phyloP scores from a whole-genome alignment of 2,113 vertebrate genomes.

The Aix galericulata region DNA sequence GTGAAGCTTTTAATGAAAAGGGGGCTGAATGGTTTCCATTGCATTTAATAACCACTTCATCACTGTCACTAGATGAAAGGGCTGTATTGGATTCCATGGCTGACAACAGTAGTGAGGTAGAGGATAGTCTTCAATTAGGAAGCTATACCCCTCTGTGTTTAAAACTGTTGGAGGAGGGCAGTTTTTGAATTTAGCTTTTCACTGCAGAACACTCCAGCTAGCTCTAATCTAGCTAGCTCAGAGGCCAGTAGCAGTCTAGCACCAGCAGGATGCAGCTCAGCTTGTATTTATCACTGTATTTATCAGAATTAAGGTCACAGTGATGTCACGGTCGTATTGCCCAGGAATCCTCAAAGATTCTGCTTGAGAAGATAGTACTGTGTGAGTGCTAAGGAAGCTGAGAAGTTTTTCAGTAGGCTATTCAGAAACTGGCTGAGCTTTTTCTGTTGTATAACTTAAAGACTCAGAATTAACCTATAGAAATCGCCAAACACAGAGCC shows the following conservation, averaged over 20 bases:
- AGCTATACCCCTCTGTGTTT: not conserved
- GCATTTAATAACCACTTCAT: slow-evolving; percentile 58
- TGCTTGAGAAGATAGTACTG: not conserved
- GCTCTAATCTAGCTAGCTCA: not conserved
- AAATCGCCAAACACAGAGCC: not conserved
- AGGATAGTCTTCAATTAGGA: not conserved
- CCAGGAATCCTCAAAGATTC: not conserved
- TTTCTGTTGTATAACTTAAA: not conserved
- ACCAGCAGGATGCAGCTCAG: not conserved
- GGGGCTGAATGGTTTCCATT: slow-evolving; percentile 39
- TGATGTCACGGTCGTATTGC: not conserved
- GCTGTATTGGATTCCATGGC: not conserved
- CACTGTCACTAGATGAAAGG: slow-evolving; percentile 3
- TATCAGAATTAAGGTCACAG: not conserved
- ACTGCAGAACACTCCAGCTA: not conserved
- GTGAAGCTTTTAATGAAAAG: slow-evolving; percentile 46
- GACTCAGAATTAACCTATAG: not conserved
- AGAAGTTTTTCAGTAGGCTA: not conserved
- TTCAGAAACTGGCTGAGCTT: not conserved
- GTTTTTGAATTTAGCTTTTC: not conserved
- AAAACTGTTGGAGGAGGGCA: not conserved
- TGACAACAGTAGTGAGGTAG: slow-evolving; percentile 1
- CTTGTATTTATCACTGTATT: not conserved
- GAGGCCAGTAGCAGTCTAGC: not conserved
- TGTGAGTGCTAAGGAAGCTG: not conserved